Evolutionary conservation across 2,888 invertebrate species (phyloP), one percentile per base, ranked within the genome.

Genomic region (Tortrix viridana): DNA sequence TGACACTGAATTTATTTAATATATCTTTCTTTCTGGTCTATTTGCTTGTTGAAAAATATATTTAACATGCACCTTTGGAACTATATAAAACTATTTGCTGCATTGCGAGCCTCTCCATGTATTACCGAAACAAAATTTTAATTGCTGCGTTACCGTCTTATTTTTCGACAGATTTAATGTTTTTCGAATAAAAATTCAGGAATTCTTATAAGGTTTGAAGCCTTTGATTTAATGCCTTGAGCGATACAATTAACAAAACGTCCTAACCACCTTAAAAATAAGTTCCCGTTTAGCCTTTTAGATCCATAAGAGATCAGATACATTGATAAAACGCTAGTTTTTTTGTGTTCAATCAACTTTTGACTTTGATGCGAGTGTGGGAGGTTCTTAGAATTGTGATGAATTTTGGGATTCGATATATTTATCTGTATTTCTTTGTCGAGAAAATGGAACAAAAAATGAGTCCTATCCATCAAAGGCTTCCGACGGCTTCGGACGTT

Each of bases 131-230:
- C 69, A 79, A 74, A 71, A 82, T 89, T 89, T 89, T 89, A 89
- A 89, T 89, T 89, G 86, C 84, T 86, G 81, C 80, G 72, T 69
- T 80, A 74, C 77, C 81, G 78, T 86, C 82, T 85, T 84, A 80
- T 86, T 89, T 88, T 88, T 81, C 74, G 77, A 81, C 77, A 79
- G 84, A 84, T 86, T 86, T 44, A 88, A 88, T 85, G 84, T 75
- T 73, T 76, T 72, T 72, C 71, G 73, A 75, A 75, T 77, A 78
- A 85, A 80, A 80, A 83, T 81, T 77, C 76, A 75, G 74, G 81
- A 77, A 79, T 80, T 71, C 74, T 67, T 74, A 74, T 73, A 72
- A 71, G 71, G 68, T 66, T 66, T 70, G 69, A 69, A 32, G 50
- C 20, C n/a, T 46, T 62, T 87, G 86, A 86, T 86, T 83, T 84